phyloP scores from a whole-genome alignment of 2,113 vertebrate genomes.

The Mesocricetus auratus region DNA sequence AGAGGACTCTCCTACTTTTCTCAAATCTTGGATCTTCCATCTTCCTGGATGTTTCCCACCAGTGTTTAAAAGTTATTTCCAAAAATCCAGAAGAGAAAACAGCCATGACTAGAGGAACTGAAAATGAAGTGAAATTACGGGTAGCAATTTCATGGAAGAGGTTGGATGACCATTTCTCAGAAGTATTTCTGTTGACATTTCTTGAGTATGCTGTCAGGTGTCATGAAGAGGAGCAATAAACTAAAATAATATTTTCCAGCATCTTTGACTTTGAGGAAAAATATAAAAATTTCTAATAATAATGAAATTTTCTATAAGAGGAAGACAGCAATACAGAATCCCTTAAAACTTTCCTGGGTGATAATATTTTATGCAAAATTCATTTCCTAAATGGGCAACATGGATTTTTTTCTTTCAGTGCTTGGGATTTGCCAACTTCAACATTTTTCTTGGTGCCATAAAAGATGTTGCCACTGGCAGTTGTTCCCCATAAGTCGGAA shows the following conservation, averaged over 20 bases:
- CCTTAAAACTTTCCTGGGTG: constrained; percentile 55
- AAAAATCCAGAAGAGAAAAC: background rate
- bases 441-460: constrained; percentile 64
- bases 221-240: constrained; percentile 41
- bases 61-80: background rate
- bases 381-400: constrained; percentile 53
- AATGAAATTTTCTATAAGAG: constrained; percentile 25
- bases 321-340: constrained; percentile 44
- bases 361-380: constrained; percentile 58
- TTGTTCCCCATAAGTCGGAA: constrained; percentile 5
- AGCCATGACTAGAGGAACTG: background rate
- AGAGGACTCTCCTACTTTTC: constrained; percentile 1
- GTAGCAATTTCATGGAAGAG: constrained; percentile 5
- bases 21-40: background rate
- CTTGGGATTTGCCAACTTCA: constrained; percentile 67
- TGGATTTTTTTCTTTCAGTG: constrained; percentile 14
- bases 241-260: constrained; percentile 28
- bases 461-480: constrained; percentile 63
- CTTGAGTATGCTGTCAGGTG: constrained; percentile 33
- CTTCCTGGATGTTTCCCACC: background rate
- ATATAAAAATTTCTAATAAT: constrained; percentile 57
- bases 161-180: background rate
- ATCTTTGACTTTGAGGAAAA: constrained; percentile 21
- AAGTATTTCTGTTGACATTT: constrained; percentile 45
- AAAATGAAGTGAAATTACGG: background rate